Evolutionary conservation across 2,113 vertebrate species (phyloP).

Genomic region (Cyrtonyx montezumae): DNA sequence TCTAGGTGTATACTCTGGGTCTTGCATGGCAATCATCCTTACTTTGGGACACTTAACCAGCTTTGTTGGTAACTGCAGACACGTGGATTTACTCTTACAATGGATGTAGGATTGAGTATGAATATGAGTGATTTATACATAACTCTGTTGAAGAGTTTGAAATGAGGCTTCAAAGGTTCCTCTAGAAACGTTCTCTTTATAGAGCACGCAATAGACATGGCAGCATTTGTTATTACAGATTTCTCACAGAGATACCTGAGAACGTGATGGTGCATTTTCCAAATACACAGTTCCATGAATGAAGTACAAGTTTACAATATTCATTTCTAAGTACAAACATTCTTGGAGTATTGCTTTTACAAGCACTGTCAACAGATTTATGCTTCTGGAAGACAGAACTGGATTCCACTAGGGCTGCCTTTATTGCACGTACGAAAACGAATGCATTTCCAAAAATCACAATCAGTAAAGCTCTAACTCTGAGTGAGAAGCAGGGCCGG

Average conservation of each 20-base stretch:
- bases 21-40: background rate
- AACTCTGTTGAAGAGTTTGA: background rate
- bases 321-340: background rate
- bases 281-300: background rate
- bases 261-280: slow-evolving; percentile 13
- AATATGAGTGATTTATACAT: background rate
- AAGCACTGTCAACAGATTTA: background rate
- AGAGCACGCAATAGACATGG: background rate
- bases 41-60: background rate
- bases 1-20: background rate
- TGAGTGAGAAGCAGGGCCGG: background rate
- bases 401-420: background rate
- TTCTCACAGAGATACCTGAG: background rate
- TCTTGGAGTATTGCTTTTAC: background rate
- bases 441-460: background rate
- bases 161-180: background rate
- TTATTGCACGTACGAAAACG: background rate
- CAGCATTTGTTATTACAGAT: slow-evolving; percentile 30
- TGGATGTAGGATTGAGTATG: background rate
- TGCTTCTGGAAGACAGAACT: background rate
- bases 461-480: background rate
- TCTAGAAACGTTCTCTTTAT: background rate
- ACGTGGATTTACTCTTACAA: background rate
- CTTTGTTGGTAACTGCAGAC: background rate
- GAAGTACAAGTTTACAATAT: background rate